Base-by-base conservation (phyloP, 2,888 invertebrate species). In the Diaphora mendica region DNA sequence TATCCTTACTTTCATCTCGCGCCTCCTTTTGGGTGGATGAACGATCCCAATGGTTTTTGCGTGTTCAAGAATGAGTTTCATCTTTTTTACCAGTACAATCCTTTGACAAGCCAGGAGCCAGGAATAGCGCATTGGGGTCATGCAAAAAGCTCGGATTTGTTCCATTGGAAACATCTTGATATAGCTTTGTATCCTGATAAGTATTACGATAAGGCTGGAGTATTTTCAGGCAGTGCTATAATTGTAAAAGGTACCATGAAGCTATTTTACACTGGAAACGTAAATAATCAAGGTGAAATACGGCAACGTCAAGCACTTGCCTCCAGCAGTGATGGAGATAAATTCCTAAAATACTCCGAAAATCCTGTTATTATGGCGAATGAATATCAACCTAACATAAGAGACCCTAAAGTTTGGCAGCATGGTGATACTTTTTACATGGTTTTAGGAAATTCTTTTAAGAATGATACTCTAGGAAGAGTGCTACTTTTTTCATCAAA, bases 31-130 rank as follows among this genome's bases (percentile, higher is more conserved):
- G 96, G 95, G 64, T 96, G 96, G 96, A 95, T 96, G 90, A 96
- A 96, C 81, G 96, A 96, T 73, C 96, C 96, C 0, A 96, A 96
- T 73, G 96, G 96, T 9, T 94, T 96, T 76, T 89, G 94, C 71
- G 77, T 87, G 64, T 94, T 85, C 77, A 82, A 89, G 9, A 86
- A 89, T 2, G 88, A 91, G 33, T 96, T 94, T 77, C 96, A 96
- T 78, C 82, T 96, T 7, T 96, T 95, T 77, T 96, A 94, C 80
- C 96, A 96, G 82, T 91, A 92, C 80, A 94, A 96, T 76, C 96
- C 96, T 0, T 69, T 89, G 3, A 89, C 88, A 48, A 92, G 93
- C 66, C 80, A 82, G 2, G 88, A 79, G 4, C 89, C 94, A 0
- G 91, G 93, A 4, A 88, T 87, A 30, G 95, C 94, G 62, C 92